Evolutionary conservation across 2,888 invertebrate species (phyloP).

Genomic region (Ophioninae sp.): DNA sequence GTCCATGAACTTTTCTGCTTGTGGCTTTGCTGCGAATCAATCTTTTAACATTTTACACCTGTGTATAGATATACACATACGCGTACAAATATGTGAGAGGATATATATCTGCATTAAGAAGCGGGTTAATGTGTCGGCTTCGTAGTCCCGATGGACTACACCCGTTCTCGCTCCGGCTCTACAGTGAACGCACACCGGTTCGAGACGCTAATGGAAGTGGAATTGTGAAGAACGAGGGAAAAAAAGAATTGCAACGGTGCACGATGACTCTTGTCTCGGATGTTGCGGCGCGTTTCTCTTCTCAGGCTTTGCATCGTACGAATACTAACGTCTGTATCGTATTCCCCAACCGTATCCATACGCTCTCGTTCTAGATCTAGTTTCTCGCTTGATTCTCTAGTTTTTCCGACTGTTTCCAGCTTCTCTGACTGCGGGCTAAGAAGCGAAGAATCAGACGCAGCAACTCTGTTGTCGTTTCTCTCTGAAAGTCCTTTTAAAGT

Average conservation of each 20-base stretch:
- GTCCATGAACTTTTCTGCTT: background rate
- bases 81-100: background rate
- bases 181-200: conserved; percentile 37
- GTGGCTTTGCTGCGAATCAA: conserved; percentile 1
- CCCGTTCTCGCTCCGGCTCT: conserved; percentile 42
- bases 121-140: conserved; percentile 21
- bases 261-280: conserved; percentile 47
- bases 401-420: conserved; percentile 28
- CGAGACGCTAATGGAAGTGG: conserved; percentile 53
- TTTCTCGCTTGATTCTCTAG: conserved; percentile 44
- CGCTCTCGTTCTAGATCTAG: conserved; percentile 45
- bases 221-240: conserved; percentile 42
- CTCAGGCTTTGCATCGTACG: conserved; percentile 34
- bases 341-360: conserved; percentile 17
- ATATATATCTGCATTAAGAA: conserved; percentile 18
- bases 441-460: conserved; percentile 7
- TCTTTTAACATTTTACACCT: background rate
- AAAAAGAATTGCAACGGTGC: conserved; percentile 55
- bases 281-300: conserved; percentile 56
- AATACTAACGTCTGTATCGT: conserved; percentile 31
- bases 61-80: background rate
- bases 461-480: background rate
- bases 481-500: background rate
- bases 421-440: conserved; percentile 9
- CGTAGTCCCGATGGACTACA: conserved; percentile 34